Evolutionary conservation across 2,888 invertebrate genomes (phyloP).

Genomic region (Folsomia manolachei): DNA sequence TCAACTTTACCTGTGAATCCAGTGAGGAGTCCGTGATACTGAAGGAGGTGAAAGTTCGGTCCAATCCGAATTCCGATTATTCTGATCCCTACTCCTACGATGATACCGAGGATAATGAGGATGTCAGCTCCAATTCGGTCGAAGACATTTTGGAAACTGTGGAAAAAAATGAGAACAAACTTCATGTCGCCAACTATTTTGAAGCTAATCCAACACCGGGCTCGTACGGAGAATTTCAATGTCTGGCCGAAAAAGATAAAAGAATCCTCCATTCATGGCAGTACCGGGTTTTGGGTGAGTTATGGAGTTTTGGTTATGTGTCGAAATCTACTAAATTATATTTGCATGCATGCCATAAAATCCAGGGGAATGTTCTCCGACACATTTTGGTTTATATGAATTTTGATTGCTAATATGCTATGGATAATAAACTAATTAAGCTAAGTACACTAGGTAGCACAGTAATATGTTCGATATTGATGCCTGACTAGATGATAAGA

Average conservation of each 20-base stretch:
- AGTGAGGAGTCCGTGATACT: constrained; percentile 35
- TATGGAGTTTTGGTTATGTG: too few species aligned
- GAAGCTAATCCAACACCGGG: constrained; percentile 36
- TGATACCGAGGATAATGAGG: constrained; percentile 31
- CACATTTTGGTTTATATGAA: too few species aligned
- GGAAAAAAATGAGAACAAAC: constrained; percentile 32
- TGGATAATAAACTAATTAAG: too few species aligned
- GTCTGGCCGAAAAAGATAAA: constrained; percentile 38
- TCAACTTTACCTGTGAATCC: constrained; percentile 40
- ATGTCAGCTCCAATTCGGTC: constrained; percentile 24
- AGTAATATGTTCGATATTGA: too few species aligned
- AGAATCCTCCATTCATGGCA: constrained; percentile 40
- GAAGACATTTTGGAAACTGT: constrained; percentile 38
- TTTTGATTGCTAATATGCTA: too few species aligned
- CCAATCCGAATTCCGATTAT: constrained; percentile 17
- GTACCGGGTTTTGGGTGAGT: constrained; percentile 38
- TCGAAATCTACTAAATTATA: too few species aligned
- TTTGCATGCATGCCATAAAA: too few species aligned
- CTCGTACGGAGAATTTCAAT: constrained; percentile 41
- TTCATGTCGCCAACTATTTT: constrained; percentile 40
- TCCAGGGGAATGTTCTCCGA: too few species aligned
- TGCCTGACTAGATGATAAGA: too few species aligned
- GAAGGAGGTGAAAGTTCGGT: constrained; percentile 29
- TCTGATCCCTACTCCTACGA: neutral
- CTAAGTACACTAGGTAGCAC: too few species aligned